Evolutionary conservation across 2,113 vertebrate genomes (phyloP).

Genomic region (Nannospalax galili): DNA sequence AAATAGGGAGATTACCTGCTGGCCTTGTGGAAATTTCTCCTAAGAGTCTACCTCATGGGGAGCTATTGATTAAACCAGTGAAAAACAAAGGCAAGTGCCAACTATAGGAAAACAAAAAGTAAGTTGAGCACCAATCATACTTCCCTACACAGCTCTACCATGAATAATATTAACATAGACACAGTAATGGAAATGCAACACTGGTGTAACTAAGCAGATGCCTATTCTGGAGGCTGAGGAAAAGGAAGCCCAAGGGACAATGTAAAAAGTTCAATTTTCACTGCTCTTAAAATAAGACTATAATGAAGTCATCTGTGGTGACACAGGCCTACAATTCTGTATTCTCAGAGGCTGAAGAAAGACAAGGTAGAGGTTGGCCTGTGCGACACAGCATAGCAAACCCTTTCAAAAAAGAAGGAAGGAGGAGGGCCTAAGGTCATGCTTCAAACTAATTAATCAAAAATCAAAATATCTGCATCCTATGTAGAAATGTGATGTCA

Average conservation of each 20-base stretch:
- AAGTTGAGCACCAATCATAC: not conserved
- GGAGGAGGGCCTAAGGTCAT: not conserved
- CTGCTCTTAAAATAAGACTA: not conserved
- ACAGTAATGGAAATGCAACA: not conserved
- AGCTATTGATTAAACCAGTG: not conserved
- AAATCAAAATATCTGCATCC: not conserved
- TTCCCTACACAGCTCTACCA: not conserved
- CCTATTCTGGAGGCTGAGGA: not conserved
- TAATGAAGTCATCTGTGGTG: not conserved
- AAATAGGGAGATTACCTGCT: not conserved
- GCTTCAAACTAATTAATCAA: not conserved
- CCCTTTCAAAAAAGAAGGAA: not conserved
- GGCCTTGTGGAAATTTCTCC: not conserved
- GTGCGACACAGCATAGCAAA: too few species aligned
- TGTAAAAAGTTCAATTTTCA: not conserved
- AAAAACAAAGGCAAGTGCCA: not conserved
- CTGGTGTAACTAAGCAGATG: not conserved
- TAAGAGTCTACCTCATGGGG: not conserved
- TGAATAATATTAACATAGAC: not conserved
- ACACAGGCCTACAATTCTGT: not conserved
- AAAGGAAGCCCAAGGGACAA: not conserved
- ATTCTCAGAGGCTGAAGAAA: not conserved
- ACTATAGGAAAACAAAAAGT: not conserved
- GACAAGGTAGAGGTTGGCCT: not conserved
- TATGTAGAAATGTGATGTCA: not conserved